These are phyloP conservation scores for Apocheima hispidaria DNA, from an alignment of 2,888 invertebrate genomes.

Conservation along the genomic window DNA sequence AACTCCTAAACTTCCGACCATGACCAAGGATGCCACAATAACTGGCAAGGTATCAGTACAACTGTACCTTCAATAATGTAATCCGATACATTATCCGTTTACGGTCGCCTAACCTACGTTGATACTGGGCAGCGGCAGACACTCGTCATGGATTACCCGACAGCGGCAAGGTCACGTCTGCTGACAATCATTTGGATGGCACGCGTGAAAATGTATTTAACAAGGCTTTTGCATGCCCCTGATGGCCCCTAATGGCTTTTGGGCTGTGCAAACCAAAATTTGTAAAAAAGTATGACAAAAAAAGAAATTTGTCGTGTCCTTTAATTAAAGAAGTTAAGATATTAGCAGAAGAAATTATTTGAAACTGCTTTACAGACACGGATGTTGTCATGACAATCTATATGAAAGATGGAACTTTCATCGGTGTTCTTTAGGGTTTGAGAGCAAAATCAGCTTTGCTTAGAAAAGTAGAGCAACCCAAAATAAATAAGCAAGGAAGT, in stretches of 20 bases:
- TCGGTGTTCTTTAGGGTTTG: neutral
- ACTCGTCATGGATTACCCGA: conserved; percentile 6
- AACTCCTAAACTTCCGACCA: too few species aligned
- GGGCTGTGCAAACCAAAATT: conserved; percentile 1
- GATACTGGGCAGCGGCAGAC: neutral
- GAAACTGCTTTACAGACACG: neutral
- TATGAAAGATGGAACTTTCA: neutral
- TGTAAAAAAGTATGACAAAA: neutral
- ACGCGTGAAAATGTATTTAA: conserved; percentile 2
- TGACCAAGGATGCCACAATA: too few species aligned
- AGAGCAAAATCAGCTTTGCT: neutral
- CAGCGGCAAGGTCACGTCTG: conserved; percentile 6
- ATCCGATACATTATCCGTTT: conserved; percentile 3
- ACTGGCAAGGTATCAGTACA: too few species aligned
- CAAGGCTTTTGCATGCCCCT: too few species aligned
- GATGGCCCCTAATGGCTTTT: conserved; percentile 14
- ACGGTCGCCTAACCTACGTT: neutral
- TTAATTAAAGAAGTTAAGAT: neutral
- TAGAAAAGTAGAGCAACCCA: neutral
- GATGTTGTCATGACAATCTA: too few species aligned
- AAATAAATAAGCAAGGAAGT: neutral
- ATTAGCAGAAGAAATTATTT: neutral
- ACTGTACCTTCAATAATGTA: neutral
- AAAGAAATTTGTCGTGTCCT: neutral
- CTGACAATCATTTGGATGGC: conserved; percentile 6